Conservation (phyloP, 2,797 vertebrate species). For the Catamblyrhynchus diadema region DNA sequence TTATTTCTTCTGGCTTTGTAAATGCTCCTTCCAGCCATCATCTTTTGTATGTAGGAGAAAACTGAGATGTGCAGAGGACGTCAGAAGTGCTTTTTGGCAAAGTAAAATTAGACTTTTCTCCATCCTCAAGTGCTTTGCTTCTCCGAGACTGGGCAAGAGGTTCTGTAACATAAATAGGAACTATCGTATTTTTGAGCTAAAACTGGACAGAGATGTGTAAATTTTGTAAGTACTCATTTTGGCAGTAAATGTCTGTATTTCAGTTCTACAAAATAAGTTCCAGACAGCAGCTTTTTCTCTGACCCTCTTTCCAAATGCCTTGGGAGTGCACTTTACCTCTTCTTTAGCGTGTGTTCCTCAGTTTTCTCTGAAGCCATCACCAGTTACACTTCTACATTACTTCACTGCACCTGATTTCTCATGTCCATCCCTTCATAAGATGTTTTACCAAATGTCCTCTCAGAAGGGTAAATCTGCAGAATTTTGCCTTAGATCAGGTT, state of each 20-base stretch:
- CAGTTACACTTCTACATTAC: neutral
- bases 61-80: neutral
- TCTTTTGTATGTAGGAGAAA: neutral
- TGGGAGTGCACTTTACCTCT: neutral
- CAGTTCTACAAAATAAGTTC: neutral
- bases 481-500: neutral
- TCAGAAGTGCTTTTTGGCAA: neutral
- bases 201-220: constrained; percentile 64
- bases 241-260: constrained; percentile 60
- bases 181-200: constrained; percentile 56
- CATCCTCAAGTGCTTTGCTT: neutral
- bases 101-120: constrained; percentile 30
- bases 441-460: constrained; percentile 15
- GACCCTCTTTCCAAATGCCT: constrained; percentile 11
- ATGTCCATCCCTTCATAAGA: neutral
- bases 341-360: neutral
- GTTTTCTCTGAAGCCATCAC: constrained; percentile 12
- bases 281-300: constrained; percentile 30
- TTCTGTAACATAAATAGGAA: constrained; percentile 53
- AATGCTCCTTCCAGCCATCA: neutral
- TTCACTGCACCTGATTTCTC: neutral
- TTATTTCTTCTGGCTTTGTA: neutral
- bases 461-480: neutral
- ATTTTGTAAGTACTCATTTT: constrained; percentile 52
- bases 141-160: neutral